Percentiles rank a stretch among this genome's conserved stretches.
These are phyloP conservation scores for Conistra vaccinii DNA, from an alignment of 2,888 invertebrate genomes.

Conservation along the genomic window DNA sequence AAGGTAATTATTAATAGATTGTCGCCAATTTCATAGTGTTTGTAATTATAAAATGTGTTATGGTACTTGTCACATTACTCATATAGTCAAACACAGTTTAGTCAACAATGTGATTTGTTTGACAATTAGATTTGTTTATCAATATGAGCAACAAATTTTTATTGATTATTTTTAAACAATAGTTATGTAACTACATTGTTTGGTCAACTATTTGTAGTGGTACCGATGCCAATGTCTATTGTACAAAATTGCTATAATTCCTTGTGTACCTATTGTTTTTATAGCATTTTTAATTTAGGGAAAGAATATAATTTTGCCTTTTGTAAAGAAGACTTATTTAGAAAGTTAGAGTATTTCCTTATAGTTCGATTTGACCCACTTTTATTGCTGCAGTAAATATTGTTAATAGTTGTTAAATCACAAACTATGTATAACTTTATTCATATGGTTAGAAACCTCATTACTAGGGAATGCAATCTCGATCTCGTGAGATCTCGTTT, in stretches of 20 bases:
- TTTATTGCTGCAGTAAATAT: not conserved
- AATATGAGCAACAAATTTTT: conserved; percentile 34
- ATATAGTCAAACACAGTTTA: conserved; percentile 44
- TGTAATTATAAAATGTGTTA: conserved; percentile 53
- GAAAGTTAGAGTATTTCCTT: not conserved
- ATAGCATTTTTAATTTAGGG: not conserved
- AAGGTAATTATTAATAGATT: conserved; percentile 62
- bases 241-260: no score
- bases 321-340: not conserved
- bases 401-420: not conserved
- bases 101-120: conserved; percentile 52
- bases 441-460: not conserved
- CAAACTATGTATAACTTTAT: not conserved
- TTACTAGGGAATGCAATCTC: no score
- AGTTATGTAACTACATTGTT: conserved; percentile 39
- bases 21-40: conserved; percentile 56
- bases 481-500: no score
- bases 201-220: conserved; percentile 16
- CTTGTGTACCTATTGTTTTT: no score
- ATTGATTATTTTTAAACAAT: conserved; percentile 43
- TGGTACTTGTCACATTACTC: conserved; percentile 25
- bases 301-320: not conserved
- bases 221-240: conserved; percentile 14
- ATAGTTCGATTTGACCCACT: no score
- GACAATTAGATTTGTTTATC: conserved; percentile 48